These are phyloP conservation scores for Apistogramma diplotaenia DNA, from an alignment of 2,113 vertebrate species.

Conservation along the genomic window DNA sequence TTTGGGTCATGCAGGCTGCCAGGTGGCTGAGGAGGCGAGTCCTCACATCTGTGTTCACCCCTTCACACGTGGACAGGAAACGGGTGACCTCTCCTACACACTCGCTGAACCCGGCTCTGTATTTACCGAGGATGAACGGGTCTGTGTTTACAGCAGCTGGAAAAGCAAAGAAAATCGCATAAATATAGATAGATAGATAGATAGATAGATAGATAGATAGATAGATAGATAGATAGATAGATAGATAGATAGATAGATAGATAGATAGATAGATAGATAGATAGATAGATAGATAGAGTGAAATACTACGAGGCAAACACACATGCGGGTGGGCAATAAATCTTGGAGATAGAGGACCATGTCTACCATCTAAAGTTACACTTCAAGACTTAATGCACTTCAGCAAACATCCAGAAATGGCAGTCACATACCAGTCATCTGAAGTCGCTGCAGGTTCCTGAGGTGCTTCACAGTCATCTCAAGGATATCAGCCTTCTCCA, in stretches of 20 bases:
- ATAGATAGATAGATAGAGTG: neutral
- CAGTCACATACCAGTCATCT: slow-evolving; percentile 83
- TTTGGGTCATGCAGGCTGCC: slow-evolving; percentile 90
- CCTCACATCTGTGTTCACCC: slow-evolving; percentile 88
- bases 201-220: neutral
- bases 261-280: neutral
- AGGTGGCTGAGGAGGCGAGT: slow-evolving; percentile 90
- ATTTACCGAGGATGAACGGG: slow-evolving; percentile 87
- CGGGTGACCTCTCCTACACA: slow-evolving; percentile 93
- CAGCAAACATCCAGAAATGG: neutral
- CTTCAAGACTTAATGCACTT: neutral
- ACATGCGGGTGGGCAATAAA: neutral
- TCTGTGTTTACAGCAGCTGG: slow-evolving; percentile 86
- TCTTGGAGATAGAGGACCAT: neutral
- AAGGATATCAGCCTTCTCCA: slow-evolving; percentile 95
- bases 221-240: neutral
- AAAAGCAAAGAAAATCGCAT: neutral
- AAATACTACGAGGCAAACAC: neutral
- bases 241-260: neutral
- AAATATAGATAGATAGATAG: neutral
- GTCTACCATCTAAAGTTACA: slow-evolving; percentile 27
- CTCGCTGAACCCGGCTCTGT: slow-evolving; percentile 92
- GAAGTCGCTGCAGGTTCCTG: slow-evolving; percentile 87
- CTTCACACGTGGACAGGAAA: slow-evolving; percentile 94
- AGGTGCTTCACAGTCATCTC: slow-evolving; percentile 98